Conservation (phyloP, 2,113 vertebrate genomes). For the Amphiprion ocellaris region DNA sequence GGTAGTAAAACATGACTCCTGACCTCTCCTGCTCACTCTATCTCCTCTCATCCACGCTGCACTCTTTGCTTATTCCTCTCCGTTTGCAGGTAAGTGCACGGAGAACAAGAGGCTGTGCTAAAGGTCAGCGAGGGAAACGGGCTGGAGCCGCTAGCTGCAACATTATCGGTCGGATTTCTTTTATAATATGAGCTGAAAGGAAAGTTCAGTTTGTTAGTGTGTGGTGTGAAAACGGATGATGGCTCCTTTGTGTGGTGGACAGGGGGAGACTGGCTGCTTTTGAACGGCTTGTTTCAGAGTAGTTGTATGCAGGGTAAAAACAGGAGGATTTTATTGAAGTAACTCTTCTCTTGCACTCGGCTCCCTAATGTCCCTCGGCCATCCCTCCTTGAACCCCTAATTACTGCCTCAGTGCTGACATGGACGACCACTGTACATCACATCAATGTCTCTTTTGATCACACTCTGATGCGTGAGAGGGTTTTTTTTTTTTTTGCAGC, state of each 20-base stretch:
- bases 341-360: constrained; percentile 18
- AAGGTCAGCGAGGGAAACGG: constrained; percentile 30
- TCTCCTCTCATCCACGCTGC: background rate
- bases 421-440: constrained; percentile 62
- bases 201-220: constrained; percentile 16
- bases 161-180: constrained; percentile 22
- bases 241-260: constrained; percentile 10
- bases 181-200: constrained; percentile 25
- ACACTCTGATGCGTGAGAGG: constrained; percentile 16
- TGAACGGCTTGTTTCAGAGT: constrained; percentile 3
- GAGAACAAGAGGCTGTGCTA: constrained; percentile 2
- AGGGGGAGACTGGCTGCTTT: background rate
- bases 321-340: constrained; percentile 12
- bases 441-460: constrained; percentile 71
- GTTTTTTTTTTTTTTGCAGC: constrained; percentile 18
- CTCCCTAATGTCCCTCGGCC: constrained; percentile 21
- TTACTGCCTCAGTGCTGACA: constrained; percentile 70
- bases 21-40: background rate
- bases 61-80: background rate
- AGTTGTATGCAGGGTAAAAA: background rate
- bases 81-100: background rate
- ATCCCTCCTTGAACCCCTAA: constrained; percentile 60
- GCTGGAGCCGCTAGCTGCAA: background rate
- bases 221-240: constrained; percentile 8
- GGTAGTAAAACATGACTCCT: constrained; percentile 50